Percentiles rank a stretch among this genome's conserved stretches.
These are phyloP conservation scores for Blastobasis adustella DNA, from an alignment of 2,888 invertebrate species.

Conservation along the genomic window DNA sequence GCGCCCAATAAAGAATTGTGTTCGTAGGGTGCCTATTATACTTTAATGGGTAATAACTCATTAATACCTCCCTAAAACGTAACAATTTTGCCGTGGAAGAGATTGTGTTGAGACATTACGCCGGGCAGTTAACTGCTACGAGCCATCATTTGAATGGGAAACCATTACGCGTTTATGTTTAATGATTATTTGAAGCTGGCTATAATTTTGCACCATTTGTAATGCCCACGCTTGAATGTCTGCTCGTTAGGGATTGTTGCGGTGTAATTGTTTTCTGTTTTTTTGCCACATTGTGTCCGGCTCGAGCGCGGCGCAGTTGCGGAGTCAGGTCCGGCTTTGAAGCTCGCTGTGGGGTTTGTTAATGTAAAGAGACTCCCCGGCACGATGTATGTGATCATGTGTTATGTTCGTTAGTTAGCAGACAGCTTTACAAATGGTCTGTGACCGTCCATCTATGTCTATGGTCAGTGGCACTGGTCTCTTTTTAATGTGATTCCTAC, in stretches of 20 bases:
- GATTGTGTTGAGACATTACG: conserved; percentile 65
- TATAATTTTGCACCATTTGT: conserved; percentile 61
- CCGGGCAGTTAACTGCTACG: conserved; percentile 58
- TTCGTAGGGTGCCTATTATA: conserved; percentile 55
- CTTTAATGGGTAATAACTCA: conserved; percentile 61
- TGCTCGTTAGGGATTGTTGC: conserved; percentile 48
- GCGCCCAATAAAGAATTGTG: conserved; percentile 46
- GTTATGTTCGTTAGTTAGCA: too few relatives aligned
- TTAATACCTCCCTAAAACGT: conserved; percentile 61
- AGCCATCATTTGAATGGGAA: conserved; percentile 65
- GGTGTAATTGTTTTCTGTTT: conserved; percentile 47
- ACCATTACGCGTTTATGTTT: conserved; percentile 68
- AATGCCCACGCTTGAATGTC: conserved; percentile 42
- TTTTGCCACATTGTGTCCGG: conserved; percentile 11
- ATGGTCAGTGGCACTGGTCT: too few relatives aligned
- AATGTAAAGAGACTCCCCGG: too few relatives aligned
- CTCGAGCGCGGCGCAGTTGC: too few relatives aligned
- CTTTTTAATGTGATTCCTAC: too few relatives aligned
- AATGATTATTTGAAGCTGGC: conserved; percentile 66
- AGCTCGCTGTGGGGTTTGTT: too few relatives aligned
- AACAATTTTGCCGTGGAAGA: conserved; percentile 54
- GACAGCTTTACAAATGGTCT: too few relatives aligned
- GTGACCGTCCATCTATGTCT: too few relatives aligned
- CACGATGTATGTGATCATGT: too few relatives aligned
- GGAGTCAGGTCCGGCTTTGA: too few relatives aligned